Percentiles rank a stretch among this genome's conserved stretches.
phyloP scores from a whole-genome alignment of 2,888 invertebrate genomes.

The Hydraecia micacea region DNA sequence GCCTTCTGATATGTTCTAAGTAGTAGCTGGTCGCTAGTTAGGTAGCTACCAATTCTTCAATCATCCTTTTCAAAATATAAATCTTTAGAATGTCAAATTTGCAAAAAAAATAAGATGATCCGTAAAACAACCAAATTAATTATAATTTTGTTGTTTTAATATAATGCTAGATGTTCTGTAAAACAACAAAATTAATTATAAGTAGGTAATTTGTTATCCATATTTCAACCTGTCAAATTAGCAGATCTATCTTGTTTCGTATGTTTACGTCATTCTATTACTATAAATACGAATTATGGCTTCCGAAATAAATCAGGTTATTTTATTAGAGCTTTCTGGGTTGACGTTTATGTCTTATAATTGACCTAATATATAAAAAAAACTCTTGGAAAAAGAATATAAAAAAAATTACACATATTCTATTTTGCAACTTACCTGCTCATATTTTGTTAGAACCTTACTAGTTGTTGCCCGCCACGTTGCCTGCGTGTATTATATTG shows the following conservation, averaged over 20 bases:
- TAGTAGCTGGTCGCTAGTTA: not conserved
- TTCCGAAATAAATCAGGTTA: slow-evolving; percentile 21
- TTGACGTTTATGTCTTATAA: not conserved
- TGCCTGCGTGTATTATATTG: not conserved
- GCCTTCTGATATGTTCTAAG: not conserved
- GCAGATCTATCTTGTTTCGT: slow-evolving; percentile 4
- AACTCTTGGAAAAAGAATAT: not conserved
- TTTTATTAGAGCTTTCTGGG: slow-evolving; percentile 14
- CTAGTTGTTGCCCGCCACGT: no score
- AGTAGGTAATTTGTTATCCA: slow-evolving; percentile 9
- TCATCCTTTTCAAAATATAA: not conserved
- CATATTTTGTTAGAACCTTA: not conserved
- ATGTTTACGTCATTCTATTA: slow-evolving; percentile 14
- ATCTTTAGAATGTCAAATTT: not conserved
- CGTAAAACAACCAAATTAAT: not conserved
- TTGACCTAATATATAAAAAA: not conserved
- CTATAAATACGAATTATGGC: slow-evolving; percentile 18
- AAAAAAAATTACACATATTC: no score
- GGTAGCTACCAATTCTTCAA: not conserved
- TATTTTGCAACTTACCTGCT: not conserved
- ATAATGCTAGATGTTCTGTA: no score
- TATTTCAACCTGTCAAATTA: slow-evolving; percentile 9
- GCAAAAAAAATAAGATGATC: not conserved
- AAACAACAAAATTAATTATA: not conserved
- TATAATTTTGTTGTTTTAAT: no score